phyloP scores from a whole-genome alignment of 1,140 invertebrate genomes.

The Dinoponera quadriceps region DNA sequence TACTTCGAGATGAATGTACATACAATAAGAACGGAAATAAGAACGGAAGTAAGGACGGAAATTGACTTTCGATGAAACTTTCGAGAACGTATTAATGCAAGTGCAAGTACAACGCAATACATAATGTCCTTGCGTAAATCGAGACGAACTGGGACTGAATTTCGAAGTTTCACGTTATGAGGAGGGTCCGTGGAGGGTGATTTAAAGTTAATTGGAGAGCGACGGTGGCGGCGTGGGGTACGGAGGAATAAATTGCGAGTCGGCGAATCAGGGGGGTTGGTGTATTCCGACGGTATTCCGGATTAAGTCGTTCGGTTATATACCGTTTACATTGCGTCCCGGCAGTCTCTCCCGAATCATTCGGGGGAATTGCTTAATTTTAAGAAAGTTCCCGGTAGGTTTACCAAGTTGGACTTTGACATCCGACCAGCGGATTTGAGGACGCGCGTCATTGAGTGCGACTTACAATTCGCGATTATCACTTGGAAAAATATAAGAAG shows the following conservation, averaged over 20 bases:
- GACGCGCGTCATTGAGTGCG: background rate
- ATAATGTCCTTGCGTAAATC: conserved; percentile 43
- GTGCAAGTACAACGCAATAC: conserved; percentile 29
- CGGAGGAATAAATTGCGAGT: conserved; percentile 75
- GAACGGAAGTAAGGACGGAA: background rate
- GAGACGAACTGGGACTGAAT: conserved; percentile 63
- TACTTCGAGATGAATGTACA: background rate
- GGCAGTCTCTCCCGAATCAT: conserved; percentile 65
- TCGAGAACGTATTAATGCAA: conserved; percentile 3
- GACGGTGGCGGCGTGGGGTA: conserved; percentile 52
- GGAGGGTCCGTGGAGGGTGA: conserved; percentile 61
- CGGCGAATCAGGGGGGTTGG: conserved; percentile 62
- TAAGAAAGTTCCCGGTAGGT: conserved; percentile 67
- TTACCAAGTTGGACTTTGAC: conserved; percentile 63
- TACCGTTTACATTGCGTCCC: conserved; percentile 72
- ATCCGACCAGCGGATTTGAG: conserved; percentile 41
- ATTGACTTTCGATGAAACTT: conserved; percentile 30
- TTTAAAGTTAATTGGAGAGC: conserved; percentile 76
- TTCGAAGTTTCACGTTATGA: conserved; percentile 70
- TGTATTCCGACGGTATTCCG: conserved; percentile 66
- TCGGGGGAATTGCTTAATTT: conserved; percentile 70
- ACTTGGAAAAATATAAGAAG: conserved; percentile 1
- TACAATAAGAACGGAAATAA: too few species aligned
- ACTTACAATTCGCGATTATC: conserved; percentile 23
- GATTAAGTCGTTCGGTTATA: conserved; percentile 75